phyloP scores from a whole-genome alignment of 2,113 vertebrate species.

The Takifugu bimaculatus region DNA sequence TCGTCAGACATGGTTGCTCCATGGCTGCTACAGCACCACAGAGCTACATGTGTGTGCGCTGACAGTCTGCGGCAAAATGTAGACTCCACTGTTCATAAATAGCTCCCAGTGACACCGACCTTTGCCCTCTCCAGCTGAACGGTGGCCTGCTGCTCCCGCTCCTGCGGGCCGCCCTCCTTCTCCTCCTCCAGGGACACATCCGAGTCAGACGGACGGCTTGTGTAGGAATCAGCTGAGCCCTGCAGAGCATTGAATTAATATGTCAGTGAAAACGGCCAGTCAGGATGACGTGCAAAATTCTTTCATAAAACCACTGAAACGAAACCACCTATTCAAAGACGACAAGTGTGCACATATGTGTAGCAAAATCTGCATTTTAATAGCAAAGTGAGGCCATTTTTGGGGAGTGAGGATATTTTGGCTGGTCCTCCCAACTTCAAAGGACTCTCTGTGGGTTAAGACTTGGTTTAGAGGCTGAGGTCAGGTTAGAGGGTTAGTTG shows the following conservation, averaged over 20 bases:
- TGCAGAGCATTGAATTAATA: constrained; percentile 57
- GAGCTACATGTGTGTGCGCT: no score
- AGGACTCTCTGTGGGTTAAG: no score
- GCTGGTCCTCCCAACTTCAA: no score
- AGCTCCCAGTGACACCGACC: constrained; percentile 60
- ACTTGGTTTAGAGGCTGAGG: no score
- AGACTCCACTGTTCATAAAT: not conserved
- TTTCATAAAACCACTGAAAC: not conserved
- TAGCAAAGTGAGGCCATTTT: no score
- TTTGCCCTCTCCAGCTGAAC: constrained; percentile 95
- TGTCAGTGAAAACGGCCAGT: not conserved
- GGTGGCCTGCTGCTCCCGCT: constrained; percentile 92
- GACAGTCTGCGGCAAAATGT: not conserved
- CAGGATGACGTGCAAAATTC: not conserved
- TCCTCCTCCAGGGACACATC: constrained; percentile 98
- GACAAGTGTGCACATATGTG: no score
- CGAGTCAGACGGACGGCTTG: constrained; percentile 97
- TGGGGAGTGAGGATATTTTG: no score
- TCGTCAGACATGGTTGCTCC: no score
- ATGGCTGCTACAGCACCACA: no score
- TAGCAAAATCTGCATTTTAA: no score
- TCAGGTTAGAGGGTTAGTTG: no score
- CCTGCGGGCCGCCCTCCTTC: constrained; percentile 90
- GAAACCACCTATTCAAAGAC: no score
- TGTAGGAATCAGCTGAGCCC: constrained; percentile 99